phyloP scores from a whole-genome alignment of 2,797 vertebrate genomes.

The Epinephelus coioides region DNA sequence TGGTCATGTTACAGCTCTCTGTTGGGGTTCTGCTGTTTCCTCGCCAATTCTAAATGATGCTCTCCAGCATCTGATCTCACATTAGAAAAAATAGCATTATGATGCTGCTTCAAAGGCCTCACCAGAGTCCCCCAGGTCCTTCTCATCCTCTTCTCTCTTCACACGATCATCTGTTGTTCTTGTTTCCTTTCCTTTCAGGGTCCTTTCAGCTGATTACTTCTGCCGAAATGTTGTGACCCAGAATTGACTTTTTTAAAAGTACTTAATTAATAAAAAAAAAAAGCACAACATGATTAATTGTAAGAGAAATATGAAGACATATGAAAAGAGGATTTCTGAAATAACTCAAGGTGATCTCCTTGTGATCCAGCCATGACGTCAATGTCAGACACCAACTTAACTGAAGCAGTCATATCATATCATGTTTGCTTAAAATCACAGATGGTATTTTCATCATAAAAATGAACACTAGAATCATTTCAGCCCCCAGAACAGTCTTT shows the following conservation, averaged over 20 bases:
- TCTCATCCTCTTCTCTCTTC: slow-evolving; percentile 8
- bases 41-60: slow-evolving; percentile 16
- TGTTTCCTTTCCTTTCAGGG: slow-evolving; percentile 2
- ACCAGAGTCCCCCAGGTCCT: background rate
- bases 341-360: slow-evolving; percentile 1
- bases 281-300: background rate
- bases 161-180: slow-evolving; percentile 6
- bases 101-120: slow-evolving; percentile 28
- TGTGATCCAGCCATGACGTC: slow-evolving; percentile 4
- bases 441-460: slow-evolving; percentile 62
- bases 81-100: slow-evolving; percentile 13
- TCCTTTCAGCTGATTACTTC: background rate
- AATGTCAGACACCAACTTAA: slow-evolving; percentile 19
- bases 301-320: background rate
- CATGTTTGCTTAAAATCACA: slow-evolving; percentile 57
- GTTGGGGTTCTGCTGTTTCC: background rate
- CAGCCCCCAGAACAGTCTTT: slow-evolving; percentile 57
- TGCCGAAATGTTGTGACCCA: slow-evolving; percentile 8
- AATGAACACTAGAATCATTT: slow-evolving; percentile 65
- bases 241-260: background rate
- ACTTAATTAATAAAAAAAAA: background rate
- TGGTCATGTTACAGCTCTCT: background rate
- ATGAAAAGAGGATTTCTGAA: slow-evolving; percentile 3
- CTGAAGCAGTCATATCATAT: slow-evolving; percentile 29
- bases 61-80: slow-evolving; percentile 26